These are phyloP conservation scores for Pachypanchax playfairii DNA, from an alignment of 2,113 vertebrate genomes.

Conservation along the genomic window DNA sequence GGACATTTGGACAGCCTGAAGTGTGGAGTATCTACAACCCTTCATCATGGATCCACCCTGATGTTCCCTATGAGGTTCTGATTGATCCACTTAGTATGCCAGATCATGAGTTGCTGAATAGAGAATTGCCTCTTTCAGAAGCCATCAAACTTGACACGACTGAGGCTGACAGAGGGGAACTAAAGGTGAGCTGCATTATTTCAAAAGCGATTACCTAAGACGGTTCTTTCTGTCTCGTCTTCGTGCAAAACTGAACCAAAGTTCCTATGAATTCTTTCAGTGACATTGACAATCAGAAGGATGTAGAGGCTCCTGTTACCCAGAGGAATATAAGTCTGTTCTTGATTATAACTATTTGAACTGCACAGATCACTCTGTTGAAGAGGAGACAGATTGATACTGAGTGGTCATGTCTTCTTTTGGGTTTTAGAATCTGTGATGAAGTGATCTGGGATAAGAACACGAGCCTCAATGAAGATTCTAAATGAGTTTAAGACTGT, in stretches of 20 bases:
- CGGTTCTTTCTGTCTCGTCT: neutral
- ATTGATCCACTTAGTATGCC: constrained; percentile 77
- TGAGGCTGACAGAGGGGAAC: neutral
- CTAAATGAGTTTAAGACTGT: constrained; percentile 64
- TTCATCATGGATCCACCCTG: constrained; percentile 80
- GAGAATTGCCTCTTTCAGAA: constrained; percentile 18
- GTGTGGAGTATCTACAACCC: constrained; percentile 74
- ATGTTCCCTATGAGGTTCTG: constrained; percentile 73
- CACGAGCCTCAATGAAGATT: constrained; percentile 50
- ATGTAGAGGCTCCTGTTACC: constrained; percentile 32
- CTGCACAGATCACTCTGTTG: constrained; percentile 27
- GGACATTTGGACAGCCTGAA: constrained; percentile 80
- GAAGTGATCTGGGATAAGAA: constrained; percentile 60
- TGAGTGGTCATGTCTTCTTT: constrained; percentile 16
- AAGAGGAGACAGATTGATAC: constrained; percentile 34
- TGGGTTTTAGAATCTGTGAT: constrained; percentile 52
- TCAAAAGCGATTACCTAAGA: constrained; percentile 29
- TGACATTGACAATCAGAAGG: constrained; percentile 58
- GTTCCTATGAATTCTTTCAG: constrained; percentile 32
- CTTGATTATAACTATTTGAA: constrained; percentile 18
- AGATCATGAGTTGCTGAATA: constrained; percentile 37
- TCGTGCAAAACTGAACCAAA: constrained; percentile 23
- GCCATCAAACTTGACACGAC: constrained; percentile 11
- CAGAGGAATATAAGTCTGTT: constrained; percentile 42
- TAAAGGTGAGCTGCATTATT: constrained; percentile 54